Base-by-base conservation (phyloP, 1,140 invertebrate species). In the Drosophila pandora region DNA sequence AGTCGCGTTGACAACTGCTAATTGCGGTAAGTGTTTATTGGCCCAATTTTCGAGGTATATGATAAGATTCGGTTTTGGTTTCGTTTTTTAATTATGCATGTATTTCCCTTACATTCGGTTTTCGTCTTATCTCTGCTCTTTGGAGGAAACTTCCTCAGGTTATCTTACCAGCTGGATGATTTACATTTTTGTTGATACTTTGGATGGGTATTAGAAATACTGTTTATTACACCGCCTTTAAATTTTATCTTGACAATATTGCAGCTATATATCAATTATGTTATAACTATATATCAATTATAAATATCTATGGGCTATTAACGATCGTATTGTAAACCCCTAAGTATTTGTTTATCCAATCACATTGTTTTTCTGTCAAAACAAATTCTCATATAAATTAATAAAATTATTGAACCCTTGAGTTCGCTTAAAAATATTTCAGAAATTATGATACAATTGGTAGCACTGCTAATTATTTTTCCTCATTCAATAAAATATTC, bases 1-100 rank as follows among this genome's bases (percentile, higher is more conserved):
- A 74, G 59, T 34, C 37, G 37, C 52, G 52, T 75, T 49, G 55
- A 65, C 71, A 75, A 65, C 48, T 41, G 54, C 70, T 74, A 74
- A 74, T 74, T 74, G 71, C 75, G 48, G 71, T 74, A 64, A 74
- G 71, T 75, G 71, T 74, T 75, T 75, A 72, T 67, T 65, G 60
- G 71, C 61, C 72, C 70, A 75, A 65, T 75, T 75, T 65, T 75
- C 70, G 28, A 12, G 30, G 52, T 7, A 50, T 41, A 13, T 13
- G 73, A 76, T 76, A 76, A 76, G 72, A 76, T 68, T 60, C 22
- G 64, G 13, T 41, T 2, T 32, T 32, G 25, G 64, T 69, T 60
- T 53, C 53, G 21, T 7, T 49, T 54, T 76, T 76, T 76, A 76
- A 76, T 76, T 76, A 76, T 75, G 48, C 61, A 74, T 75, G 71